Conservation (phyloP, 2,888 invertebrate species). For the Pheosia gnoma region DNA sequence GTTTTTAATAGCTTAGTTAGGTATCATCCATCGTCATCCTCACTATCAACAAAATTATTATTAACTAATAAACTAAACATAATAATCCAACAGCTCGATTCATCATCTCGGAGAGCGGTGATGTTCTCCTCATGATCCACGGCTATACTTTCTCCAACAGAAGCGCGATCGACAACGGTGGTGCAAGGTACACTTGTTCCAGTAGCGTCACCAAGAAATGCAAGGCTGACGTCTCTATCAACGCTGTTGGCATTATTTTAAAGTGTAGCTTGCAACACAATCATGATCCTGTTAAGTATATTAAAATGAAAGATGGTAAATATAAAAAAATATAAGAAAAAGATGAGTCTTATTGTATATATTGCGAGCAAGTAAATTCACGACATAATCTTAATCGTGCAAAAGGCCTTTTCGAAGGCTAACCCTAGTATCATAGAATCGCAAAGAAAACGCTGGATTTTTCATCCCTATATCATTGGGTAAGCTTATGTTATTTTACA, state of each 20-base stretch:
- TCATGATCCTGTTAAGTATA: slow-evolving; percentile 25
- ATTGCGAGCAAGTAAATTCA: no score
- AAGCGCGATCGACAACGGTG: slow-evolving; percentile 22
- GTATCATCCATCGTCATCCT: no score
- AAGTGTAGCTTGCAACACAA: slow-evolving; percentile 23
- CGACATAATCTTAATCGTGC: no score
- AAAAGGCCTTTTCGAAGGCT: no score
- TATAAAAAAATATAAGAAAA: slow-evolving; percentile 9
- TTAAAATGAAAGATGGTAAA: slow-evolving; percentile 15
- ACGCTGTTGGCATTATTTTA: slow-evolving; percentile 19
- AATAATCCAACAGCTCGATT: slow-evolving; percentile 27
- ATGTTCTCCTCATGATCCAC: slow-evolving; percentile 30
- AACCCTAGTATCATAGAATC: no score
- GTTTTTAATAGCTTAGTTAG: no score
- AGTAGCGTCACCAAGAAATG: slow-evolving; percentile 27
- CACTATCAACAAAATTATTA: no score
- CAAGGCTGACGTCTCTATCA: slow-evolving; percentile 37
- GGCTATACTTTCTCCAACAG: slow-evolving; percentile 41
- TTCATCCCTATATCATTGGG: no score
- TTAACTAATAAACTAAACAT: no score
- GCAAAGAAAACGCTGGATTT: no score
- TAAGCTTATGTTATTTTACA: no score
- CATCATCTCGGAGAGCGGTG: slow-evolving; percentile 22
- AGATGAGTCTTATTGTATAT: no score
- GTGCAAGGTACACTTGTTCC: slow-evolving; percentile 48